A percentile compares a stretch with the other conserved stretches of the same genome.
Evolutionary conservation across 2,888 invertebrate genomes (phyloP).

Genomic region (Digitonthophagus gazella): DNA sequence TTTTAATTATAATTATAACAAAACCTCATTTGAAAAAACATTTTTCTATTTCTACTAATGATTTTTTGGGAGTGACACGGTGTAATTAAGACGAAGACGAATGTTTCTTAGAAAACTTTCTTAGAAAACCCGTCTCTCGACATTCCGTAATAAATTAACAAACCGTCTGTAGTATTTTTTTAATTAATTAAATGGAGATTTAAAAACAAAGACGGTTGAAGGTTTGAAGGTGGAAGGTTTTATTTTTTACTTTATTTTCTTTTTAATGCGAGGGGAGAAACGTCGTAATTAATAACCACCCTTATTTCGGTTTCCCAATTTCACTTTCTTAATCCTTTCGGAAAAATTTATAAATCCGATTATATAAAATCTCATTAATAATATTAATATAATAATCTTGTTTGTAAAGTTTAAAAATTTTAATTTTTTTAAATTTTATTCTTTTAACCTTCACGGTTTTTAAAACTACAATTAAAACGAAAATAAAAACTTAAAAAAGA

Average conservation of each 20-base stretch:
- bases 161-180: slow-evolving; percentile 41
- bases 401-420: no score
- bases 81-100: slow-evolving; percentile 43
- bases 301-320: background rate
- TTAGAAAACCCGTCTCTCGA: background rate
- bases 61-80: slow-evolving; percentile 37
- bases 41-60: background rate
- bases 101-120: slow-evolving; percentile 33
- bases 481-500: no score
- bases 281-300: background rate
- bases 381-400: no score
- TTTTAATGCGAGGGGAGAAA: background rate
- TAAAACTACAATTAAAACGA: no score
- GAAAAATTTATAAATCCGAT: background rate
- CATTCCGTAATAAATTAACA: slow-evolving; percentile 33
- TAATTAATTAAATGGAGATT: slow-evolving; percentile 48
- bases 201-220: slow-evolving; percentile 48
- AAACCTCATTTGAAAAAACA: background rate
- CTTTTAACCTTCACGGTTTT: no score
- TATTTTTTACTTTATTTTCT: slow-evolving; percentile 36
- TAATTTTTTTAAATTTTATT: no score
- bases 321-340: background rate
- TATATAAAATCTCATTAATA: background rate
- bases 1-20: no score
- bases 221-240: background rate